Conservation (phyloP, 1,140 invertebrate genomes). For the Drosophila arawakana region DNA sequence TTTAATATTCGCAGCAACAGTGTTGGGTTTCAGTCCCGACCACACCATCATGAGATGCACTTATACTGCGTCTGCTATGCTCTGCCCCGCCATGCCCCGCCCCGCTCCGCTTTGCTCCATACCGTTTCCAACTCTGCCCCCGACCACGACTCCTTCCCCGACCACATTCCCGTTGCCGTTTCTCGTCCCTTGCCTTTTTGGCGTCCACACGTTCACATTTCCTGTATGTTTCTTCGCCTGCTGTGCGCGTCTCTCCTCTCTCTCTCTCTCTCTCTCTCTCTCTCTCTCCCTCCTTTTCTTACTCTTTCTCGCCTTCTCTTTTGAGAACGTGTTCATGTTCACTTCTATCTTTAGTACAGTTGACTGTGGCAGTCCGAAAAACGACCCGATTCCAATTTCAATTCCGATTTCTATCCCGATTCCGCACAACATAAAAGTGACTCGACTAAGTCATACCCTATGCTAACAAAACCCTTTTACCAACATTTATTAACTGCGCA, state of each 20-base stretch:
- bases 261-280: slow-evolving; percentile 7
- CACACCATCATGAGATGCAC: slow-evolving; percentile 68
- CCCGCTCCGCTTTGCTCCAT: not conserved
- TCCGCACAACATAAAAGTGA: not conserved
- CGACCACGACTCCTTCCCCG: not conserved
- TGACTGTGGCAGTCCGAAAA: slow-evolving; percentile 44
- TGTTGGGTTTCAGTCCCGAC: slow-evolving; percentile 72
- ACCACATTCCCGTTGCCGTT: not conserved
- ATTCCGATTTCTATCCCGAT: slow-evolving; percentile 11
- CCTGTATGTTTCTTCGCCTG: slow-evolving; percentile 59
- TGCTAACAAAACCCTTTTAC: too few relatives aligned
- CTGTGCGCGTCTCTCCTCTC: slow-evolving; percentile 17
- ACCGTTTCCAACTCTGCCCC: not conserved
- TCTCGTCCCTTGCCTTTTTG: slow-evolving; percentile 29
- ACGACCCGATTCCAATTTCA: slow-evolving; percentile 36
- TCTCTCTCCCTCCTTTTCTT: slow-evolving; percentile 5
- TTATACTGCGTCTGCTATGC: slow-evolving; percentile 49
- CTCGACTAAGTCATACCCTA: not conserved
- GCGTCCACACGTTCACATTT: slow-evolving; percentile 60
- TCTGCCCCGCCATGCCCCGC: slow-evolving; percentile 2
- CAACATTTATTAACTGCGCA: too few relatives aligned
- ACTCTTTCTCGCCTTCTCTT: slow-evolving; percentile 9
- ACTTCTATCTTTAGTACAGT: slow-evolving; percentile 77
- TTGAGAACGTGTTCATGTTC: slow-evolving; percentile 70
- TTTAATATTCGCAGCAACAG: slow-evolving; percentile 80